Conservation (phyloP, 2,888 invertebrate species). For the Perdita meconis region DNA sequence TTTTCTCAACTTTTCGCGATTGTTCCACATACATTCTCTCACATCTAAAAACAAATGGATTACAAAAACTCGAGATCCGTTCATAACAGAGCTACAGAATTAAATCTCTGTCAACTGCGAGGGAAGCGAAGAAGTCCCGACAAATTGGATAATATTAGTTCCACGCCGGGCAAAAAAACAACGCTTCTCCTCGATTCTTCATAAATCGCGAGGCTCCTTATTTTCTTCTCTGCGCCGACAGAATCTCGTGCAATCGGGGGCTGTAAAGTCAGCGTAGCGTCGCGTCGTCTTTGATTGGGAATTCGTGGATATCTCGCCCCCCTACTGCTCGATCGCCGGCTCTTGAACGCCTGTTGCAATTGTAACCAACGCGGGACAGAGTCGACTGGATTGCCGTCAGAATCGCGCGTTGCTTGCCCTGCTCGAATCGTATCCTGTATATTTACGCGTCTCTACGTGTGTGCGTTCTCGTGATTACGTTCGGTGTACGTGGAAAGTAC, state of each 20-base stretch:
- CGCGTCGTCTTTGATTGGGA: conserved; percentile 42
- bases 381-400: conserved; percentile 40
- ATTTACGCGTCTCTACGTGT: neutral
- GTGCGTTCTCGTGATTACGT: conserved; percentile 3
- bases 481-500: neutral
- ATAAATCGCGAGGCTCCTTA: no score
- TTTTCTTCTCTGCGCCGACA: neutral
- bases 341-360: conserved; percentile 16
- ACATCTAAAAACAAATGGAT: no score
- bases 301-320: conserved; percentile 35
- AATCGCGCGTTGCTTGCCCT: conserved; percentile 21
- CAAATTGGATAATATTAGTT: no score
- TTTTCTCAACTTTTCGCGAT: no score
- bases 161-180: no score
- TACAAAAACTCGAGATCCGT: no score
- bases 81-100: no score
- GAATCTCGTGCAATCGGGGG: conserved; percentile 3
- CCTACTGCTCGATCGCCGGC: conserved; percentile 20
- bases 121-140: no score
- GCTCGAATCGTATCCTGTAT: neutral
- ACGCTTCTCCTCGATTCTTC: no score
- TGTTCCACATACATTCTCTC: no score
- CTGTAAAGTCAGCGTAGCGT: conserved; percentile 7
- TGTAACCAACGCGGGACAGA: conserved; percentile 28
- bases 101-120: no score